Evolutionary conservation across 2,888 invertebrate genomes (phyloP).

Genomic region (Beris chalybata): DNA sequence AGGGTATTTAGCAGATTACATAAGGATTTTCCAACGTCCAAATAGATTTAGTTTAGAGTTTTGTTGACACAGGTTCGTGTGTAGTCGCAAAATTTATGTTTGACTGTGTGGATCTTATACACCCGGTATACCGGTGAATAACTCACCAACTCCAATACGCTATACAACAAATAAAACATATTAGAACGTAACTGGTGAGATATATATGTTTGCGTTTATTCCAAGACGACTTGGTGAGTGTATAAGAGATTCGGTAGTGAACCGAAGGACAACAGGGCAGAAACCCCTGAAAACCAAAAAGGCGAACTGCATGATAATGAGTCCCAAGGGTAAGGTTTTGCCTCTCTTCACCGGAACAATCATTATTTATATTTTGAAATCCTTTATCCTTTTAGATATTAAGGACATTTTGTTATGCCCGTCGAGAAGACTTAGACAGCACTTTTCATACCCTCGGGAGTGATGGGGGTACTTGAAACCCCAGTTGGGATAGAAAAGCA

Average conservation of each 20-base stretch:
- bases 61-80: constrained; percentile 39
- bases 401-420: neutral
- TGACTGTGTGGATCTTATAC: neutral
- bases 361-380: constrained; percentile 37
- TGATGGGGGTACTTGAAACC: constrained; percentile 7
- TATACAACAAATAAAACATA: too few species aligned
- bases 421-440: neutral
- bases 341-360: constrained; percentile 26
- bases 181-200: neutral
- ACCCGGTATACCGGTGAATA: too few species aligned
- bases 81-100: constrained; percentile 36
- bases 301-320: constrained; percentile 35
- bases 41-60: constrained; percentile 40
- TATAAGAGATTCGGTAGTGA: neutral
- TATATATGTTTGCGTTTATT: constrained; percentile 4
- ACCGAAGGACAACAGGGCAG: constrained; percentile 7
- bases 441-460: neutral
- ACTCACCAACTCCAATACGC: too few species aligned
- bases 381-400: constrained; percentile 20
- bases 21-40: constrained; percentile 40
- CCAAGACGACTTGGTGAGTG: neutral
- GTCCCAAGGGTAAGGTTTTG: constrained; percentile 32
- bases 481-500: constrained; percentile 7
- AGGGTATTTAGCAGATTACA: constrained; percentile 40
- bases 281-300: constrained; percentile 16